Conservation (phyloP, 1,140 invertebrate species). For the Drosophila micromelanica region DNA sequence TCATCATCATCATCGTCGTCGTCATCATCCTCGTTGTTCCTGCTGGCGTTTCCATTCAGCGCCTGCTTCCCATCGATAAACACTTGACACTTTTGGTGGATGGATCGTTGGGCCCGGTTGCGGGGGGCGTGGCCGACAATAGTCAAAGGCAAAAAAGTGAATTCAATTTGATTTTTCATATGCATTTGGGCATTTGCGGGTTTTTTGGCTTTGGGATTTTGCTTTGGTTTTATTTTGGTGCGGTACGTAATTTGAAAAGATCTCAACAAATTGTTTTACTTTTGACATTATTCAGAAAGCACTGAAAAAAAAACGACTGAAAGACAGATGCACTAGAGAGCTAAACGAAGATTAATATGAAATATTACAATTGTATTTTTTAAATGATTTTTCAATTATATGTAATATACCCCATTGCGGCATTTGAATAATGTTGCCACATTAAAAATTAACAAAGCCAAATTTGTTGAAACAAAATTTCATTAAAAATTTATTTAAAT, state of each 20-base stretch:
- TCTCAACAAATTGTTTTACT: conserved; percentile 19
- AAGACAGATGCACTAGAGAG: too few species aligned
- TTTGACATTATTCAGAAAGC: conserved; percentile 1
- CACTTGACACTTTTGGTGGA: conserved; percentile 70
- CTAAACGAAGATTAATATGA: too few species aligned
- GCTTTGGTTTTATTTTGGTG: conserved; percentile 34
- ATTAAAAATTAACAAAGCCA: too few species aligned
- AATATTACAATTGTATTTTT: too few species aligned
- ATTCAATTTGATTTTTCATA: conserved; percentile 76
- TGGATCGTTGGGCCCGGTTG: conserved; percentile 23
- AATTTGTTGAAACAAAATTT: too few species aligned
- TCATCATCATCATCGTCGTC: conserved; percentile 14
- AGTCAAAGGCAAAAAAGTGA: conserved; percentile 64
- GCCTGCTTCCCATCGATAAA: conserved; percentile 28
- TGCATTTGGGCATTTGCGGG: conserved; percentile 48
- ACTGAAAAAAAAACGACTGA: not conserved
- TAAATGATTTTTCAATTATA: too few species aligned
- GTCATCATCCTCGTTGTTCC: conserved; percentile 12
- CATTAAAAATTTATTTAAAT: too few species aligned
- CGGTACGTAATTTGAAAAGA: conserved; percentile 7
- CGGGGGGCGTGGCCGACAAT: conserved; percentile 13
- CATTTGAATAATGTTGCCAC: too few species aligned
- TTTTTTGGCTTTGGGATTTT: not conserved
- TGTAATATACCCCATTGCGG: too few species aligned
- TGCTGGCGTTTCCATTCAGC: conserved; percentile 16